phyloP scores from a whole-genome alignment of 2,113 vertebrate genomes.

The Dasyornis broadbenti region DNA sequence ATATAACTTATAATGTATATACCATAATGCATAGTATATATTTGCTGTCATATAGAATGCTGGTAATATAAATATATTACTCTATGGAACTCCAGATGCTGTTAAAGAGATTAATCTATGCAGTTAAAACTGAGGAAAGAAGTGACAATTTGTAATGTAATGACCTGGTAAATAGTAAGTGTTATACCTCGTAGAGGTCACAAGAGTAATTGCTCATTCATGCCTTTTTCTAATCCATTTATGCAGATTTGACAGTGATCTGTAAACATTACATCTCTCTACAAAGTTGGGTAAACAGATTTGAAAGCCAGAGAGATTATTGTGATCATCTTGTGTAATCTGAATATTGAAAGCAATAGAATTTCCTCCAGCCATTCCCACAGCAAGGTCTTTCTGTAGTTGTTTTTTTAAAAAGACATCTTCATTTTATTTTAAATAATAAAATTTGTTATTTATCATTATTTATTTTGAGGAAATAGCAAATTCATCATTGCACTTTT shows the following conservation, averaged over 20 bases:
- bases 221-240: slow-evolving; percentile 44
- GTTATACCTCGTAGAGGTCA: slow-evolving; percentile 7
- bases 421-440: neutral
- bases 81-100: neutral
- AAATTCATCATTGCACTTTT: neutral
- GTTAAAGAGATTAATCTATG: neutral
- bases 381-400: neutral
- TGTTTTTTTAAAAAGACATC: neutral
- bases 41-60: slow-evolving; percentile 23
- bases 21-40: neutral
- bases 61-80: slow-evolving; percentile 45
- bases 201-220: slow-evolving; percentile 26
- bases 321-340: slow-evolving; percentile 3
- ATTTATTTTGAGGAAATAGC: neutral
- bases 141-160: slow-evolving; percentile 21
- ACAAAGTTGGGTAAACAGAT: slow-evolving; percentile 24
- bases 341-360: neutral
- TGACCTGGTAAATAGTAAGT: slow-evolving; percentile 4
- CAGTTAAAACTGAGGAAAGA: slow-evolving; percentile 11
- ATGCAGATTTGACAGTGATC: slow-evolving; percentile 50
- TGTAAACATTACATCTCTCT: slow-evolving; percentile 28
- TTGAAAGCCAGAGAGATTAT: slow-evolving; percentile 16
- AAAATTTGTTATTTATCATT: neutral
- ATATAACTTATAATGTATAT: neutral
- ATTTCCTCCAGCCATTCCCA: neutral